phyloP scores from a whole-genome alignment of 2,888 invertebrate genomes.

The Cheiracanthium punctorium region DNA sequence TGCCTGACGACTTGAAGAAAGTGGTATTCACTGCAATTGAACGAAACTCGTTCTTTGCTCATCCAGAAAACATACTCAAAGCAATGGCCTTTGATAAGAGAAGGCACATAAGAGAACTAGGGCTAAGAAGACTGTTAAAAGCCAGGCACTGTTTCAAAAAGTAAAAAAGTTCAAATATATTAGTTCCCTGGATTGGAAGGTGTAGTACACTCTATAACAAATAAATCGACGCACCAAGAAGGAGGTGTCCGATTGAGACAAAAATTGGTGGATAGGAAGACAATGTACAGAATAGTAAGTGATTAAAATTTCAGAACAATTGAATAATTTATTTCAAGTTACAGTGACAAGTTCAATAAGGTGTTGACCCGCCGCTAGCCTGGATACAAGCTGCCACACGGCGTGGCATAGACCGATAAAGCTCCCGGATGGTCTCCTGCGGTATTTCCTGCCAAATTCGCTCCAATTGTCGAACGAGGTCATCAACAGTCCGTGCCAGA shows the following conservation, averaged over 20 bases:
- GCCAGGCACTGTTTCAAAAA: neutral
- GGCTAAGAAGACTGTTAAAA: neutral
- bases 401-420: no score
- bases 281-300: neutral
- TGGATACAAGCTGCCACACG: no score
- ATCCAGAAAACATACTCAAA: neutral
- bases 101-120: neutral
- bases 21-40: neutral
- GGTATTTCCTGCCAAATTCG: no score
- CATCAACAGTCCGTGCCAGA: no score
- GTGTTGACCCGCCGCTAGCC: no score
- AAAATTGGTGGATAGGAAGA: neutral
- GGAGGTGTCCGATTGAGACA: neutral
- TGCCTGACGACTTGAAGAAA: neutral
- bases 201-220: neutral
- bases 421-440: no score
- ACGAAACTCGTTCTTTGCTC: slow-evolving; percentile 7
- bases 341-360: no score
- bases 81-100: neutral
- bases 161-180: neutral
- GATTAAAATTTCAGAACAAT: neutral
- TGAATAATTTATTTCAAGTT: no score
- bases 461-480: no score
- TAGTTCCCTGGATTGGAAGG: neutral
- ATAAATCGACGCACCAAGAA: neutral